Base-by-base conservation (phyloP, 1,140 invertebrate species). In the Hylyphantes graminicola region DNA sequence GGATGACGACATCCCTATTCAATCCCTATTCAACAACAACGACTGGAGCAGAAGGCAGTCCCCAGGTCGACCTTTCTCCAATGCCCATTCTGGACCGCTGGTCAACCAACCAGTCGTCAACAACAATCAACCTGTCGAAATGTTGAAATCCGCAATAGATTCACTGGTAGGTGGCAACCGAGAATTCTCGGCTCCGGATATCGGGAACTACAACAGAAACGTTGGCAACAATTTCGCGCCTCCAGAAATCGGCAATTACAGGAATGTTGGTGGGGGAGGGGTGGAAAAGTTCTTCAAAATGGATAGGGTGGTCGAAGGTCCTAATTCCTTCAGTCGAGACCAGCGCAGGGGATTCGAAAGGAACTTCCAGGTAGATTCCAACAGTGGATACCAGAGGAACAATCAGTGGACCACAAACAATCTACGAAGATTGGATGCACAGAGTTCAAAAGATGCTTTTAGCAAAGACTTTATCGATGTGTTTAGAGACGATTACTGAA, bases 401-500 rank as follows among this genome's bases (percentile, higher is more conserved):
- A 85, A 85, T 15, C 73, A 77, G 35, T 85, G 82, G 82, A 68
- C 82, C 0, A 70, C 64, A 7, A 77, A 77, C 48, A 61, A n/a
- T 9, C n/a, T 85, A 15, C 53, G 74, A 21, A n/a, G 74, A 19
- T 17, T 85, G 7, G 82, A 77, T 67, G 80, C 70, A 1, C 64
- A 77, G 19, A 76, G 73, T 50, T 67, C 73, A 8, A 85, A 67
- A 68, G 35, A 57, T 53, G 65, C 76, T 70, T 85, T 85, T 67
- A 85, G 74, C 55, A 85, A 77, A 35, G 82, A 85, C 61, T 85
- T 85, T 19, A 85, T 85, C n/a, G 82, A 85, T 77, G 82, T 85
- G 9, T 85, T 85, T 53, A 83, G 80, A 75, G 80, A 83, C 48
- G 80, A 83, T 35, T 74, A 65, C 15, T 82, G 50, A 82, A 55